phyloP scores from a whole-genome alignment of 2,113 vertebrate genomes.

The Collichthys lucidus region DNA sequence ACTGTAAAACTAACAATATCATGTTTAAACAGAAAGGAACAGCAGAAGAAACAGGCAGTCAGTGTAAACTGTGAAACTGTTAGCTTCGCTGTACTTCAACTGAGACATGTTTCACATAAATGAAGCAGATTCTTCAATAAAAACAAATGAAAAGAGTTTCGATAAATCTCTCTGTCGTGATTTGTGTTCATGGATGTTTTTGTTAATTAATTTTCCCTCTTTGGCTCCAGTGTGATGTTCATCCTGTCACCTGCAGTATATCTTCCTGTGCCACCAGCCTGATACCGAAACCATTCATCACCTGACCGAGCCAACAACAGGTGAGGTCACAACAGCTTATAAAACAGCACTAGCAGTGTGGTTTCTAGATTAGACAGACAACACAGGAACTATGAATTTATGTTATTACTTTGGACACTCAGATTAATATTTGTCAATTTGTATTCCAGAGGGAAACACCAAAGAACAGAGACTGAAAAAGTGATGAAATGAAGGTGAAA shows the following conservation, averaged over 20 bases:
- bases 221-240: conserved; percentile 24
- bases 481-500: conserved; percentile 58
- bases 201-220: conserved; percentile 59
- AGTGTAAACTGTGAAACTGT: neutral
- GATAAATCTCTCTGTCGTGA: conserved; percentile 45
- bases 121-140: conserved; percentile 4
- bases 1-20: conserved; percentile 17
- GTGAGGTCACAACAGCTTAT: conserved; percentile 25
- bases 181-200: conserved; percentile 57
- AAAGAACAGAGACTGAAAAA: conserved; percentile 16
- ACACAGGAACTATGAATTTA: conserved; percentile 12
- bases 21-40: conserved; percentile 10
- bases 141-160: conserved; percentile 21
- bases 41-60: conserved; percentile 8
- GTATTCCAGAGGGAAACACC: conserved; percentile 29
- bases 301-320: conserved; percentile 15
- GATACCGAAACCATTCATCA: conserved; percentile 54
- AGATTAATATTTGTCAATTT: conserved; percentile 47
- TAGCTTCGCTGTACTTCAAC: neutral
- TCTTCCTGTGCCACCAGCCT: conserved; percentile 33
- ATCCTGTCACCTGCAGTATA: conserved; percentile 42
- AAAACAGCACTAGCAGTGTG: neutral
- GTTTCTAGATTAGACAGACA: neutral
- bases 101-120: conserved; percentile 14
- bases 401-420: conserved; percentile 10